These are phyloP conservation scores for human DNA, from an alignment of 2,113 vertebrate genomes.

Conservation along the genomic window DNA sequence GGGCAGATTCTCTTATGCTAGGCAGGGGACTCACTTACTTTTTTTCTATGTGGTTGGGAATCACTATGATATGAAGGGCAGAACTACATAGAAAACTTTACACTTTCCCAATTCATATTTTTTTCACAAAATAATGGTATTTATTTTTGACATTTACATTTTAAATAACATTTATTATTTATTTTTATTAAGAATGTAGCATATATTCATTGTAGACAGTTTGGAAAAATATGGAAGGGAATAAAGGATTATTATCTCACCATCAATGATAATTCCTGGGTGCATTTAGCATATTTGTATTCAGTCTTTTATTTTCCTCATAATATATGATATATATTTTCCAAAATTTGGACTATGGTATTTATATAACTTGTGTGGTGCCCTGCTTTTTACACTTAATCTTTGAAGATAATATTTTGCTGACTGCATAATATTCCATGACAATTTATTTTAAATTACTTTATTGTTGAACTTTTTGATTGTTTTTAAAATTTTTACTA, in stretches of 20 bases:
- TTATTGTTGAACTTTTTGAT: neutral
- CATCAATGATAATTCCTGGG: neutral
- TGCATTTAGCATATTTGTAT: neutral
- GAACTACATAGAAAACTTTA: neutral
- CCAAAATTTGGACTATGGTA: neutral
- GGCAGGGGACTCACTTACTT: neutral
- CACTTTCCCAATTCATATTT: neutral
- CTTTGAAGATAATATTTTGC: neutral
- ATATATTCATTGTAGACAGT: neutral
- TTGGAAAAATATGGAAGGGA: neutral
- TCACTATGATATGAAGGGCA: neutral
- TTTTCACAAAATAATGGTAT: neutral
- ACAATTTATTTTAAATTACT: neutral
- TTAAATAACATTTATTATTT: neutral
- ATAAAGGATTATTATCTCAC: neutral
- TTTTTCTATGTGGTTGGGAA: neutral
- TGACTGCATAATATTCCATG: neutral
- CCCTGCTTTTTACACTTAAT: neutral
- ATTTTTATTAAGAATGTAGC: neutral
- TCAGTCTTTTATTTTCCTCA: neutral
- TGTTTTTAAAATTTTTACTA: neutral
- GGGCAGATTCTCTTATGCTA: neutral
- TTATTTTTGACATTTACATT: constrained; percentile 11
- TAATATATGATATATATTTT: neutral
- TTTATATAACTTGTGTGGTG: neutral